phyloP scores from a whole-genome alignment of 2,888 invertebrate genomes.

The Nemurella pictetii region DNA sequence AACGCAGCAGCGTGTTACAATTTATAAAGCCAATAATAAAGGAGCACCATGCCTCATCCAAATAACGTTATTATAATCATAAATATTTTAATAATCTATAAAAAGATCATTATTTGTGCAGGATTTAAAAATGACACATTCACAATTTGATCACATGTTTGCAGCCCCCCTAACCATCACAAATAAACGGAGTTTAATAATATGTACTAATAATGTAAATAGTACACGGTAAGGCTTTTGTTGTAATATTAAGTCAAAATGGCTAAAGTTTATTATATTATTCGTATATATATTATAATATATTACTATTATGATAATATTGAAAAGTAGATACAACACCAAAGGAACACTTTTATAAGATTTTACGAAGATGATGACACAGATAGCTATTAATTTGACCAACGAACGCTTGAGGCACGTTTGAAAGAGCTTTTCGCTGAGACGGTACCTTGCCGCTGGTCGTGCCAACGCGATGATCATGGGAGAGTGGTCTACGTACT shows the following conservation, averaged over 20 bases:
- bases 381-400: conserved; percentile 34
- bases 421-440: conserved; percentile 31
- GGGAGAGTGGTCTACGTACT: conserved; percentile 49
- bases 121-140: conserved; percentile 51
- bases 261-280: conserved; percentile 31
- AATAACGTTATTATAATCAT: conserved; percentile 45
- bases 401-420: conserved; percentile 32
- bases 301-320: conserved; percentile 36
- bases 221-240: conserved; percentile 31
- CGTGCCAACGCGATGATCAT: conserved; percentile 49
- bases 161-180: conserved; percentile 50
- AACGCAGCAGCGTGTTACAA: not conserved
- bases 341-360: conserved; percentile 39
- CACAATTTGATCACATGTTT: conserved; percentile 50
- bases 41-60: conserved; percentile 40
- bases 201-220: conserved; percentile 27
- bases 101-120: conserved; percentile 49
- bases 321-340: conserved; percentile 38
- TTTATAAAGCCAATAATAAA: conserved; percentile 32
- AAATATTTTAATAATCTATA: conserved; percentile 39
- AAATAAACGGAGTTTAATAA: conserved; percentile 30
- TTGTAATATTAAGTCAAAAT: conserved; percentile 22
- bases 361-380: conserved; percentile 34
- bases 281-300: conserved; percentile 27
- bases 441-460: not conserved